Evolutionary conservation across 2,888 invertebrate species (phyloP), one percentile per base, ranked within the genome.

Genomic region (Caenorhabditis sinica): DNA sequence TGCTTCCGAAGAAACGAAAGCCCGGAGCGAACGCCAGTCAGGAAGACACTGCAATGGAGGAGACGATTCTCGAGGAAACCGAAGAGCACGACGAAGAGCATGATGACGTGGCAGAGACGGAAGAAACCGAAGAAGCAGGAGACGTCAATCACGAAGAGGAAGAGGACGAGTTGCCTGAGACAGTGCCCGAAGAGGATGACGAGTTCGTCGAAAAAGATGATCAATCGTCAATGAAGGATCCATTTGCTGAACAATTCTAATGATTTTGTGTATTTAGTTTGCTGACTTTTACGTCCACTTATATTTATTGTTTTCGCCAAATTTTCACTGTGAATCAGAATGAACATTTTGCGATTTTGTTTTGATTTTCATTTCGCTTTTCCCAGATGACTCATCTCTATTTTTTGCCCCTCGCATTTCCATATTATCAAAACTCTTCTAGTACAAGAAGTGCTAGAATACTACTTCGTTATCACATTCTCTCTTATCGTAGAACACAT

Each of bases 231-330:
- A 66, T 43, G 75, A 84, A 25, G 33, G 84, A 84, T 66, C 13
- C 53, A 40, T 80, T 84, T 66, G 84, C 84, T 25, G 84, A 84
- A 74, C 80, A 84, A 61, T 84, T 84, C 51, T 84, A 23, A 80
- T 45, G 8, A 6, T 43, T 43, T 2, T 73, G 43, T 65, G 5
- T 75, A 61, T 60, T 58, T 58, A 49, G 49, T 40, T 49, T 58
- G 56, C 20, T 60, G n/a, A 43, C 36, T 60, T 60, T 28, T 8
- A n/a, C n/a, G n/a, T n/a, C n/a, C n/a, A n/a, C n/a, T n/a, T n/a
- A n/a, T n/a, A n/a, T n/a, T n/a, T n/a, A n/a, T 56, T 53, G 5
- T 28, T 30, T 61, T 73, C 17, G 15, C 17, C n/a, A 36, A n/a
- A 30, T 63, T 33, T 60, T n/a, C 60, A 15, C 28, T 43, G 43